Evolutionary conservation across 2,797 vertebrate genomes (phyloP).

Genomic region (Gorsachius magnificus): DNA sequence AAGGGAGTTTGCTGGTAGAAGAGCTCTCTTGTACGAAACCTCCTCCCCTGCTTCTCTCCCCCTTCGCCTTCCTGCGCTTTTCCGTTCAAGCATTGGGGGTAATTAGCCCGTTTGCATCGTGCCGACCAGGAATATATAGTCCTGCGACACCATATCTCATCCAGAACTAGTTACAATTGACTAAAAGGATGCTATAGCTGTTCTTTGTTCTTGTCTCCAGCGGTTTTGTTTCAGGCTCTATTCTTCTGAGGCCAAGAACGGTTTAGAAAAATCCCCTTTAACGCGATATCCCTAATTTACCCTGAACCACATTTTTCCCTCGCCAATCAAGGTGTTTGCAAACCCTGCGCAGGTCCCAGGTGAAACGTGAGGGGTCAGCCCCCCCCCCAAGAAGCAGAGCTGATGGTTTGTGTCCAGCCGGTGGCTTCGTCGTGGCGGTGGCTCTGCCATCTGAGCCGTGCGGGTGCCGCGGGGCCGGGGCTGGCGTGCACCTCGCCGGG

Average conservation of each 20-base stretch:
- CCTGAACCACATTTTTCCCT: rapidly evolving
- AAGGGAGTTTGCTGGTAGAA: constrained; percentile 20
- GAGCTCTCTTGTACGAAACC: not conserved
- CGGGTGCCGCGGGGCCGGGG: not conserved
- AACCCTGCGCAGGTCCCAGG: rapidly evolving
- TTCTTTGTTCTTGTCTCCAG: not conserved
- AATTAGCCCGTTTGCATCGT: not conserved
- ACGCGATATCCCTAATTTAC: rapidly evolving
- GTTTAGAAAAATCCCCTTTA: not conserved
- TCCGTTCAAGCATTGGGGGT: not conserved
- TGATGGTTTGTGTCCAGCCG: not conserved
- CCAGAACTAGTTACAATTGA: not conserved
- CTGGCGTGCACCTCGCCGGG: too few species aligned
- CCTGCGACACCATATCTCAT: not conserved
- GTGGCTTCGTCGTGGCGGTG: not conserved
- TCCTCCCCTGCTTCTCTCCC: not conserved
- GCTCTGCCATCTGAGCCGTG: not conserved
- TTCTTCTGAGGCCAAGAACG: rapidly evolving
- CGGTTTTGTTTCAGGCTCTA: rapidly evolving
- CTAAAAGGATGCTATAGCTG: not conserved
- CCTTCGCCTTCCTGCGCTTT: not conserved
- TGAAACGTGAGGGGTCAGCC: not conserved
- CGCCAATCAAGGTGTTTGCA: not conserved
- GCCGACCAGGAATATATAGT: not conserved
- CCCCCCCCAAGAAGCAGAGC: not conserved